A percentile compares a stretch with the other conserved stretches of the same genome.
Evolutionary conservation across 2,888 invertebrate species (phyloP).

Genomic region (Anoplius nigerrimus): DNA sequence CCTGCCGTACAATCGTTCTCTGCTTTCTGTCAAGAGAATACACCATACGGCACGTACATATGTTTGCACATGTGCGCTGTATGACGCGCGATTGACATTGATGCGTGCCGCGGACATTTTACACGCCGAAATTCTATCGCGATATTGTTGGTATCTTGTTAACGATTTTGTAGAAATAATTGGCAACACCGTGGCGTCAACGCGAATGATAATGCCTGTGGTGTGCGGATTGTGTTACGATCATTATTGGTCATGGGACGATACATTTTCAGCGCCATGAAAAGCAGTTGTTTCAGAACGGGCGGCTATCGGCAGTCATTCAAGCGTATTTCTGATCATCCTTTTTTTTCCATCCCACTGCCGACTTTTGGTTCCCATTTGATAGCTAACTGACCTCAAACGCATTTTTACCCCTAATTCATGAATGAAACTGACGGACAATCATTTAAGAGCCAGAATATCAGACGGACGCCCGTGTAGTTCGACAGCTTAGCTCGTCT

Average conservation of each 20-base stretch:
- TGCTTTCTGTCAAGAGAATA: conserved; percentile 5
- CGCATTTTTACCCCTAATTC: too few species aligned
- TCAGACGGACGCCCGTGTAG: too few species aligned
- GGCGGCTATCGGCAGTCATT: too few species aligned
- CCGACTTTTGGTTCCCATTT: too few species aligned
- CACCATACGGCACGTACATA: conserved; percentile 1
- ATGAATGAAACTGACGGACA: too few species aligned
- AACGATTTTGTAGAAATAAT: conserved; percentile 2
- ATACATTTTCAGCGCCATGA: background rate
- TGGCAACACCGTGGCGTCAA: background rate
- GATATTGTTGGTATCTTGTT: background rate
- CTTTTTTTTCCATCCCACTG: too few species aligned
- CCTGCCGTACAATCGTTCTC: background rate
- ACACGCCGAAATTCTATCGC: too few species aligned
- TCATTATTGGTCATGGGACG: background rate
- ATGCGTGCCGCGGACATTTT: conserved; percentile 1
- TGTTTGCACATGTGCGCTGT: background rate
- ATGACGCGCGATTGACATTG: conserved; percentile 4
- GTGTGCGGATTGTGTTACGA: conserved; percentile 2
- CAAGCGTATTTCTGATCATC: too few species aligned
- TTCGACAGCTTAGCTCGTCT: too few species aligned
- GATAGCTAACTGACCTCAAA: too few species aligned
- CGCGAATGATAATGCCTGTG: background rate
- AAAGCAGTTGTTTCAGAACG: background rate
- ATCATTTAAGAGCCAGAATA: too few species aligned